Evolutionary conservation across 2,888 invertebrate species (phyloP).

Genomic region (Dryococelus australis): DNA sequence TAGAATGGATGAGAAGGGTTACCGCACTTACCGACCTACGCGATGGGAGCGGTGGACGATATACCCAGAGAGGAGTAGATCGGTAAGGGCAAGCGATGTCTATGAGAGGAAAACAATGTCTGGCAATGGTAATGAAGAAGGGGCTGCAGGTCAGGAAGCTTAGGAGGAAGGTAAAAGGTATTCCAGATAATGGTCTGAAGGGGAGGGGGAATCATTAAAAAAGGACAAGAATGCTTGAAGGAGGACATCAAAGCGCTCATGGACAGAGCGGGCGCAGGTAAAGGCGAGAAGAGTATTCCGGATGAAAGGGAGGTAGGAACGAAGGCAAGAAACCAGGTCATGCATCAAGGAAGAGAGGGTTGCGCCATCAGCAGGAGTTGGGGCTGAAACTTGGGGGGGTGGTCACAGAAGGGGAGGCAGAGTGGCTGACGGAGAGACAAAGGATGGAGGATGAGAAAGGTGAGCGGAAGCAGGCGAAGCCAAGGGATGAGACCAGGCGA

Average conservation of each 20-base stretch:
- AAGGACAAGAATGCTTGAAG: neutral
- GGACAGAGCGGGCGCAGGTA: neutral
- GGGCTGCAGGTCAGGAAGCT: neutral
- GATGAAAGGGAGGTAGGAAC: neutral
- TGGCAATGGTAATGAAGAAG: neutral
- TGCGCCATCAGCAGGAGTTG: neutral
- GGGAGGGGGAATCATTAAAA: too few relatives aligned
- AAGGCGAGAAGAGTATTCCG: conserved; percentile 20
- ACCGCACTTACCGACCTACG: neutral
- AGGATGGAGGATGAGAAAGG: neutral
- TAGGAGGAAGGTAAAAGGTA: neutral
- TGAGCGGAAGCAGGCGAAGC: too few relatives aligned
- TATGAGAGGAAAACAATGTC: neutral
- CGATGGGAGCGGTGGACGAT: neutral
- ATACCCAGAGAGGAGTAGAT: neutral
- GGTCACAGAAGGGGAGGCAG: neutral
- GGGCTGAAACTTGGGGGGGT: conserved; percentile 17
- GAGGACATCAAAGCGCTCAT: too few relatives aligned
- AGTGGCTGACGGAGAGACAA: neutral
- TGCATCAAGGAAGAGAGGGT: neutral
- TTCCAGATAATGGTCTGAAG: too few relatives aligned
- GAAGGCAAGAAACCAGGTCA: neutral
- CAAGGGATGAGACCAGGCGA: neutral
- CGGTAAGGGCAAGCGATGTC: neutral
- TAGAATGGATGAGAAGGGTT: neutral